These are phyloP conservation scores for Chesias legatella DNA, from an alignment of 2,888 invertebrate genomes.

Conservation along the genomic window DNA sequence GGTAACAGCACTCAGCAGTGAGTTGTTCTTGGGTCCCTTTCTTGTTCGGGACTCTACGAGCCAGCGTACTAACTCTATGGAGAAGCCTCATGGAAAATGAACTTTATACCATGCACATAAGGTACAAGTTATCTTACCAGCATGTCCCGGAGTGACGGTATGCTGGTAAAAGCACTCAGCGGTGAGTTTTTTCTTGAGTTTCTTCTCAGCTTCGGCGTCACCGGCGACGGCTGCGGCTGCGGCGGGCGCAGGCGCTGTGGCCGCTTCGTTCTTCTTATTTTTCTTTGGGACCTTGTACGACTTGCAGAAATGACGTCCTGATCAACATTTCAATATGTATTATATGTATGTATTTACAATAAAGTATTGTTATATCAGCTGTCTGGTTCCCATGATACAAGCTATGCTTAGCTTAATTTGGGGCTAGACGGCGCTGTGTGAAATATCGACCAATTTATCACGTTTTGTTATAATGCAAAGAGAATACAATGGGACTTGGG, in stretches of 20 bases:
- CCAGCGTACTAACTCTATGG: too few species aligned
- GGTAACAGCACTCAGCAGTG: constrained; percentile 66
- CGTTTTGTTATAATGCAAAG: too few species aligned
- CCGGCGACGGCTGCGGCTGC: constrained; percentile 38
- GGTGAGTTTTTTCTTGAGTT: constrained; percentile 58
- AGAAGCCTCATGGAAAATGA: too few species aligned
- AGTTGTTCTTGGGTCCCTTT: constrained; percentile 65
- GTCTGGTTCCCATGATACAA: too few species aligned
- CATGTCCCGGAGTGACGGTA: constrained; percentile 65
- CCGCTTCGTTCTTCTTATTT: constrained; percentile 41
- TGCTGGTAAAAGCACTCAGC: constrained; percentile 69
- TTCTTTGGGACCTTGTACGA: constrained; percentile 53
- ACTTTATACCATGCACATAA: too few species aligned
- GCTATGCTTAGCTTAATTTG: too few species aligned
- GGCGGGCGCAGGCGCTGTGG: constrained; percentile 32
- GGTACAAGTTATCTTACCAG: constrained; percentile 41
- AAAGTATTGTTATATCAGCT: too few species aligned
- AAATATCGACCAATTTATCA: too few species aligned
- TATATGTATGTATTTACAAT: too few species aligned
- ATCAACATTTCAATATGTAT: neutral
- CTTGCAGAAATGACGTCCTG: constrained; percentile 74
- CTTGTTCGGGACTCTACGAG: too few species aligned
- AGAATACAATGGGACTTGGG: too few species aligned
- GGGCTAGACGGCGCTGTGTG: too few species aligned
- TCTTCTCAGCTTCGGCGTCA: constrained; percentile 50